Evolutionary conservation across 2,797 vertebrate species (phyloP).

Genomic region (Protosalanx chinensis): DNA sequence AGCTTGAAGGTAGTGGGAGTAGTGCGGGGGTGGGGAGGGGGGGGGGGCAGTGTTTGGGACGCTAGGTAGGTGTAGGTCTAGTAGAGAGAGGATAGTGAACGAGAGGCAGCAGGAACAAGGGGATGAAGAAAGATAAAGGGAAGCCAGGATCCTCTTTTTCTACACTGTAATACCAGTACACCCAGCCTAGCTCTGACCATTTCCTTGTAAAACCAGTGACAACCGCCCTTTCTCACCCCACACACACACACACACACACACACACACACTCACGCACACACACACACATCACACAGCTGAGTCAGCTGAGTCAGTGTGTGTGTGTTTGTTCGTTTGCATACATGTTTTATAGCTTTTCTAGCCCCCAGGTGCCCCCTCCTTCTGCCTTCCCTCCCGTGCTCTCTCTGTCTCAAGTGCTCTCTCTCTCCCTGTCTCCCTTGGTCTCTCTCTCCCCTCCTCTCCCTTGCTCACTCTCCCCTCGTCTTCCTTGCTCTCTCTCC

Average conservation of each 20-base stretch:
- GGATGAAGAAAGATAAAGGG: no score
- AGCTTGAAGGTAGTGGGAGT: no score
- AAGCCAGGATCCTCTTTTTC: no score
- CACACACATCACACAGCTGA: neutral
- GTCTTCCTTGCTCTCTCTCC: conserved; percentile 36
- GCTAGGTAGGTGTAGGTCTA: no score
- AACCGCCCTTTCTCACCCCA: neutral
- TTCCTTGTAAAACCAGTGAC: neutral
- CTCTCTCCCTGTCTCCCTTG: neutral
- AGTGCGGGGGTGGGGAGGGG: no score
- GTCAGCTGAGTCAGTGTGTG: conserved; percentile 29
- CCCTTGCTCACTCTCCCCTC: conserved; percentile 30
- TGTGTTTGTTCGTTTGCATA: conserved; percentile 18
- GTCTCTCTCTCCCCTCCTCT: conserved; percentile 14
- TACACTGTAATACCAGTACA: no score
- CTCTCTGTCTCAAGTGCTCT: conserved; percentile 5
- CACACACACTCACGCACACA: neutral
- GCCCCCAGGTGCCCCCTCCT: conserved; percentile 29
- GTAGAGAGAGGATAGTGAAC: no score
- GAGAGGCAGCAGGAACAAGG: no score
- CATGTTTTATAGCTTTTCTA: conserved; percentile 22
- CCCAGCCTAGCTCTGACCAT: neutral
- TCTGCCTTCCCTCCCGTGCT: neutral
- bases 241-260: conserved; percentile 1
- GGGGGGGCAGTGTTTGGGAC: no score